phyloP scores from a whole-genome alignment of 2,888 invertebrate genomes.

The Oscheius myriophilus region DNA sequence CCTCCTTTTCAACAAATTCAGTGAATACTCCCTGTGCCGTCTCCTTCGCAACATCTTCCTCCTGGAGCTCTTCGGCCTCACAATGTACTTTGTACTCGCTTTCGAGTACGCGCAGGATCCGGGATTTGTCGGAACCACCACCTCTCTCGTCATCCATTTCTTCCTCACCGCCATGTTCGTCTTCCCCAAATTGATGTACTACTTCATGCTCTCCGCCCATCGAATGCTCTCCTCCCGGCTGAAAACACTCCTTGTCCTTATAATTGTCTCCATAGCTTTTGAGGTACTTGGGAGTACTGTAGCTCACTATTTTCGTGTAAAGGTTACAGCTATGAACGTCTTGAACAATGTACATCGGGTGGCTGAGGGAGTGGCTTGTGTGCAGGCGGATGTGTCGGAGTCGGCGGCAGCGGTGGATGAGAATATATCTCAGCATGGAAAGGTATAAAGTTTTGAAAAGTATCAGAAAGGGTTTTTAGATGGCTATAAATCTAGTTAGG shows the following conservation, averaged over 20 bases:
- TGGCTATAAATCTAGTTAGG: constrained; percentile 19
- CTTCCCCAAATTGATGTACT: constrained; percentile 47
- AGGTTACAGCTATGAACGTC: constrained; percentile 61
- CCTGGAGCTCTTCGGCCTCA: constrained; percentile 51
- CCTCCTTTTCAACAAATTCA: constrained; percentile 8
- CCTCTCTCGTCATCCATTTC: constrained; percentile 47
- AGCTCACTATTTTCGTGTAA: neutral
- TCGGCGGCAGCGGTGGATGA: constrained; percentile 51
- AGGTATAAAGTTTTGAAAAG: constrained; percentile 1
- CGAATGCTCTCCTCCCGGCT: constrained; percentile 44
- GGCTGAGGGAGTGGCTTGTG: constrained; percentile 58
- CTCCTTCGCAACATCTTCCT: constrained; percentile 39
- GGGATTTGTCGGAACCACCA: constrained; percentile 41
- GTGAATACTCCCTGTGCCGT: constrained; percentile 31
- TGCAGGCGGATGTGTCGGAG: constrained; percentile 54
- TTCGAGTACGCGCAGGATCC: constrained; percentile 56
- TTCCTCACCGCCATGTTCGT: constrained; percentile 44
- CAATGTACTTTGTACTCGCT: constrained; percentile 54
- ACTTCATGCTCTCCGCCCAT: constrained; percentile 45
- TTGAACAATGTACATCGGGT: constrained; percentile 54
- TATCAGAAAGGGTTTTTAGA: neutral
- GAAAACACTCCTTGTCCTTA: constrained; percentile 39
- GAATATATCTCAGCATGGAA: constrained; percentile 45
- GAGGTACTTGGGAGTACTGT: constrained; percentile 26
- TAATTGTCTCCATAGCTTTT: constrained; percentile 44